These are phyloP conservation scores for Chaitophorus viminalis DNA, from an alignment of 2,888 invertebrate genomes.

Conservation along the genomic window DNA sequence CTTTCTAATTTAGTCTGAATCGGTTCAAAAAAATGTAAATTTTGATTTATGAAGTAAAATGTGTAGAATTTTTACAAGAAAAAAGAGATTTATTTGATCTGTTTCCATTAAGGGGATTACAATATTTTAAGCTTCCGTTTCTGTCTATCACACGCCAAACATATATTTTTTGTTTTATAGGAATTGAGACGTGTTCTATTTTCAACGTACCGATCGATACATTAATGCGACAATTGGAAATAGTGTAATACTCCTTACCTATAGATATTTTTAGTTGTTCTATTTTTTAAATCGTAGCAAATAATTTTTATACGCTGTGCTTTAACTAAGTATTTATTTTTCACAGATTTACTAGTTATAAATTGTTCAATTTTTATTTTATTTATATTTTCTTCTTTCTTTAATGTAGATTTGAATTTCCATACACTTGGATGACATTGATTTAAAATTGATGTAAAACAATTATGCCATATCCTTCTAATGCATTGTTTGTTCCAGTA, in stretches of 20 bases:
- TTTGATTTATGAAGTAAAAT: no score
- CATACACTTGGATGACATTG: neutral
- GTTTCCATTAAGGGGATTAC: no score
- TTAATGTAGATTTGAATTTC: neutral
- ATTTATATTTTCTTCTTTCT: slow-evolving; percentile 1
- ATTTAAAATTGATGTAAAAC: neutral
- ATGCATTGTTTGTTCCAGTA: neutral
- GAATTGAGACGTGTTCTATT: no score
- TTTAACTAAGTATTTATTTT: neutral
- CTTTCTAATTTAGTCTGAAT: no score
- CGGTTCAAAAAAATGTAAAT: no score
- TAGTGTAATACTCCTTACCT: neutral
- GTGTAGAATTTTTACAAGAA: no score
- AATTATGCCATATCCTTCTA: neutral
- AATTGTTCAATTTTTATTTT: neutral
- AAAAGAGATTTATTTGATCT: no score
- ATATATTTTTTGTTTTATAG: no score
- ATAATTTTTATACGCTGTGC: neutral
- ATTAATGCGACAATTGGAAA: neutral
- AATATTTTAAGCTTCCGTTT: no score
- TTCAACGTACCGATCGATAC: no score
- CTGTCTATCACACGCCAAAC: no score
- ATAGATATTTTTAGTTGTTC: neutral
- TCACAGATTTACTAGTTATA: neutral
- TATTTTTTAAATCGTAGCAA: neutral